Percentiles rank a stretch among this genome's conserved stretches.
Conservation (phyloP, 2,797 vertebrate genomes). For the Sebastes umbrosus region DNA sequence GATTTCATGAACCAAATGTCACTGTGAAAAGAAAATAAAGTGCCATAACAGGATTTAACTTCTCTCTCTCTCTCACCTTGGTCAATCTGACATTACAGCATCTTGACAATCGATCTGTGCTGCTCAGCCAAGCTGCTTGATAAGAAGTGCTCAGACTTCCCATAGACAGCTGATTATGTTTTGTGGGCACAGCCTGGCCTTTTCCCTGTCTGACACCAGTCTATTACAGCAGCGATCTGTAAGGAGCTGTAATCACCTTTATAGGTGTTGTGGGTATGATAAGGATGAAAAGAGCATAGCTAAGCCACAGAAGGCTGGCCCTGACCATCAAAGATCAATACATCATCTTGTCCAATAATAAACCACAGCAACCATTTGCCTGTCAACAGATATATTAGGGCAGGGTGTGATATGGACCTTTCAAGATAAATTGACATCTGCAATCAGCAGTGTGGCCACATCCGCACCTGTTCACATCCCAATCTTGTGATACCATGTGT, state of each 20-base stretch:
- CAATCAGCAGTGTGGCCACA: background rate
- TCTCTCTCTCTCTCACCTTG: background rate
- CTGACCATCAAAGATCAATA: conserved; percentile 56
- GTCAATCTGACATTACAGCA: conserved; percentile 45
- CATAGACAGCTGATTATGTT: conserved; percentile 60
- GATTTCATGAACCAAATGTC: conserved; percentile 20
- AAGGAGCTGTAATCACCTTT: conserved; percentile 59
- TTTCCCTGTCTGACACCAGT: conserved; percentile 51
- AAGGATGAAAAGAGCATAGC: conserved; percentile 47
- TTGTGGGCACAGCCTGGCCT: conserved; percentile 43
- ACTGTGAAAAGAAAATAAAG: background rate
- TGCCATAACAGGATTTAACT: conserved; percentile 43
- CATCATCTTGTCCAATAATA: conserved; percentile 57
- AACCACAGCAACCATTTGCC: conserved; percentile 44
- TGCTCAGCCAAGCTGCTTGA: conserved; percentile 48
- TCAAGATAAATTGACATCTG: conserved; percentile 21
- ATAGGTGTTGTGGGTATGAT: conserved; percentile 59
- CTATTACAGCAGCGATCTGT: conserved; percentile 53
- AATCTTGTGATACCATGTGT: background rate
- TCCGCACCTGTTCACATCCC: background rate
- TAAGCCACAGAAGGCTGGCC: conserved; percentile 19
- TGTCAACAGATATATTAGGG: conserved; percentile 42
- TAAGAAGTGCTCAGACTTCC: conserved; percentile 55
- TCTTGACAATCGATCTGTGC: conserved; percentile 55
- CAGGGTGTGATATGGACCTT: background rate